Evolutionary conservation across 2,113 vertebrate species (phyloP).

Genomic region (Fukomys damarensis): DNA sequence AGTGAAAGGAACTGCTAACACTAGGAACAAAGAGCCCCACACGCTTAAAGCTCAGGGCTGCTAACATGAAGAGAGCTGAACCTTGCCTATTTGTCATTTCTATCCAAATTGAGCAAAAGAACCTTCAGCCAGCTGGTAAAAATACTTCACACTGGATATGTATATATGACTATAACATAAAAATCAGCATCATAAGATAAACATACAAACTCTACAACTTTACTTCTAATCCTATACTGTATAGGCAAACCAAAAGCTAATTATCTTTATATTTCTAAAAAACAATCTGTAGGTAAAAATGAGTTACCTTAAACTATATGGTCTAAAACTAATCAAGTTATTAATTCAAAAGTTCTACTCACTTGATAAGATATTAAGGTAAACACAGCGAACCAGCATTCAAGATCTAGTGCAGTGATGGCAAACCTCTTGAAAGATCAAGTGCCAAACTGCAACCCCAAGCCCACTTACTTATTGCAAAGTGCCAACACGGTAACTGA

Average conservation of each 20-base stretch:
- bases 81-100: not conserved
- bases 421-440: not conserved
- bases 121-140: not conserved
- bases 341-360: slow-evolving; percentile 12
- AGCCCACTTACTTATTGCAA: not conserved
- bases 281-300: slow-evolving; percentile 20
- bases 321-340: slow-evolving; percentile 41
- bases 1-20: not conserved
- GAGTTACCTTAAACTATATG: not conserved
- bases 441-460: not conserved
- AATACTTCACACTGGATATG: not conserved
- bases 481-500: not conserved
- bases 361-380: not conserved
- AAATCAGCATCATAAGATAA: not conserved
- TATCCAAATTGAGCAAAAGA: not conserved
- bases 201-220: not conserved
- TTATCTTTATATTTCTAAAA: not conserved
- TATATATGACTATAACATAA: not conserved
- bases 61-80: not conserved
- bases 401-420: not conserved
- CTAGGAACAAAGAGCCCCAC: not conserved
- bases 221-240: not conserved
- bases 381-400: not conserved
- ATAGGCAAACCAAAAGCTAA: not conserved
- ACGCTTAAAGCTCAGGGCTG: not conserved